Conservation (phyloP, 2,797 vertebrate genomes). For the Anguilla obscura region DNA sequence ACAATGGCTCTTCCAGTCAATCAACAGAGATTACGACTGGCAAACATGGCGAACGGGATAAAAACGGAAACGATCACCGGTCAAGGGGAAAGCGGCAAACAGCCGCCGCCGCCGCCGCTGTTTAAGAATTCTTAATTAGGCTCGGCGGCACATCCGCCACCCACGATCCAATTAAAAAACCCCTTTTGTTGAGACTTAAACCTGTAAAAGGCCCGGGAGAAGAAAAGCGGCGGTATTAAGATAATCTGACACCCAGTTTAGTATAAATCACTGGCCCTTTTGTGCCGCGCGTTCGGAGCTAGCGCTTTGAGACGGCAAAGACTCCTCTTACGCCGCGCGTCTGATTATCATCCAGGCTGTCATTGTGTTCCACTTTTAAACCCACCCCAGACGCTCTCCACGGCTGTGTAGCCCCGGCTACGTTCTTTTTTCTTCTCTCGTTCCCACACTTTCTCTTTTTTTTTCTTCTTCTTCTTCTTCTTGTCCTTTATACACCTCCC, state of each 20-base stretch:
- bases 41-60: not conserved
- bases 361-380: not conserved
- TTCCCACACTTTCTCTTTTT: not conserved
- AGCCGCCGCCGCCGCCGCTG: not conserved
- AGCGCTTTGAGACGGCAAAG: not conserved
- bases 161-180: conserved; percentile 1
- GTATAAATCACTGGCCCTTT: not conserved
- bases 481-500: not conserved
- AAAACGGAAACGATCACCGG: not conserved
- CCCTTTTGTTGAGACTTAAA: not conserved
- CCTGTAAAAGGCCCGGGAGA: not conserved
- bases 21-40: not conserved
- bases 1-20: not conserved
- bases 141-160: not conserved
- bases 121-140: conserved; percentile 7
- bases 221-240: not conserved
- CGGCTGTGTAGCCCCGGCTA: not conserved
- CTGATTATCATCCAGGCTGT: not conserved
- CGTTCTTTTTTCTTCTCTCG: not conserved
- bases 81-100: not conserved
- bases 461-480: not conserved
- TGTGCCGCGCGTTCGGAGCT: not conserved
- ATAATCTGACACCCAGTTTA: conserved; percentile 11
- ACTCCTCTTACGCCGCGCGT: not conserved
- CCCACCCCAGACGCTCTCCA: not conserved